Evolutionary conservation across 2,113 vertebrate species (phyloP).

Genomic region (Phalacrocorax pelagicus): DNA sequence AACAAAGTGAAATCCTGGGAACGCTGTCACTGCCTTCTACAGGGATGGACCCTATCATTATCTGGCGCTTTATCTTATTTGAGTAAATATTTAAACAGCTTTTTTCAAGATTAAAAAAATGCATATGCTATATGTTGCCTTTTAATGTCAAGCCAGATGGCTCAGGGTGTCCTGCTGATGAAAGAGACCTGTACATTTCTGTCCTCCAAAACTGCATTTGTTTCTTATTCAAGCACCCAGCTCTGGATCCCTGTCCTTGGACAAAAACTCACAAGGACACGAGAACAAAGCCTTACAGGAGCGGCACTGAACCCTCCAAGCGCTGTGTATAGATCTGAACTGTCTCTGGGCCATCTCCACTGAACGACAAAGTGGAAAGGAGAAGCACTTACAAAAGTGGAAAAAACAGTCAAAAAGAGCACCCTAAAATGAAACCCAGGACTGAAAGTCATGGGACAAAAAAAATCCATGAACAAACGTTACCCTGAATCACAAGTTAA

Average conservation of each 20-base stretch:
- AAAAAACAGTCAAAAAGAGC: neutral
- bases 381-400: neutral
- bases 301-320: neutral
- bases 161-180: neutral
- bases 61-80: neutral
- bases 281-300: neutral
- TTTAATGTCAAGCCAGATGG: neutral
- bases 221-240: neutral
- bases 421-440: neutral
- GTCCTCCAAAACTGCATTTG: neutral
- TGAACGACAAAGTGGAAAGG: neutral
- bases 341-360: neutral
- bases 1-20: neutral
- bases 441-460: neutral
- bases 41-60: neutral
- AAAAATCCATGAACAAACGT: neutral
- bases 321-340: neutral
- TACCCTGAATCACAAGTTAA: neutral
- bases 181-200: neutral
- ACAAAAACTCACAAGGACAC: neutral
- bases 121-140: neutral
- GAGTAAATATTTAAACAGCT: neutral
- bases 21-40: neutral
- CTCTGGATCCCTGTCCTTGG: neutral
- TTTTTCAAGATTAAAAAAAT: neutral